phyloP scores from a whole-genome alignment of 1,140 invertebrate genomes.

The Drosophila pallidifrons region DNA sequence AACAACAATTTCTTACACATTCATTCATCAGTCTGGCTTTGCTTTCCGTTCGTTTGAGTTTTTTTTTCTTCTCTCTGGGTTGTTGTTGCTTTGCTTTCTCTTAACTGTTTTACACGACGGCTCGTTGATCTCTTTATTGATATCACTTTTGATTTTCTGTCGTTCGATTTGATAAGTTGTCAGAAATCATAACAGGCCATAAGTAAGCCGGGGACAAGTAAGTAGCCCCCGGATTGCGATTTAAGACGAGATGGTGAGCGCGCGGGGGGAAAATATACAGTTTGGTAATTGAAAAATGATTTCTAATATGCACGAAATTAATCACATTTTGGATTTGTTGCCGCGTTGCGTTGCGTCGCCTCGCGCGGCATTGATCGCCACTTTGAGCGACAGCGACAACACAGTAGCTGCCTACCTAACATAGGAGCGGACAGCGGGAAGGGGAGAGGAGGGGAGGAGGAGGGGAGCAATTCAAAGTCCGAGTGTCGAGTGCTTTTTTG shows the following conservation, averaged over 20 bases:
- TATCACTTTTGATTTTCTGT: constrained; percentile 82
- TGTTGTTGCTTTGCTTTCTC: constrained; percentile 65
- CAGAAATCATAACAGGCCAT: constrained; percentile 68
- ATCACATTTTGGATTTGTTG: constrained; percentile 81
- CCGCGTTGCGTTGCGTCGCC: constrained; percentile 8
- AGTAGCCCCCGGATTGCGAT: constrained; percentile 48
- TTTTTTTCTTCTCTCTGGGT: neutral
- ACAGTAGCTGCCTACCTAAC: constrained; percentile 61
- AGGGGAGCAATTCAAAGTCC: constrained; percentile 1
- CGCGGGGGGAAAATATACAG: neutral
- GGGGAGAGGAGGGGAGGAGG: neutral
- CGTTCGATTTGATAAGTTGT: constrained; percentile 82
- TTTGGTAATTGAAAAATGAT: constrained; percentile 83
- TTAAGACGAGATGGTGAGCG: neutral
- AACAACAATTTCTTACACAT: constrained; percentile 56
- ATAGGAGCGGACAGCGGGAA: neutral
- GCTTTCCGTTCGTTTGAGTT: constrained; percentile 24
- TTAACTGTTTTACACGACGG: constrained; percentile 64
- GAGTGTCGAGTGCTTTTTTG: constrained; percentile 51
- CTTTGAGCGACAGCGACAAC: constrained; percentile 78
- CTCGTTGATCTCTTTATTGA: constrained; percentile 80
- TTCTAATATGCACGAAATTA: constrained; percentile 84
- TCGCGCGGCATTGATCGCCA: constrained; percentile 61
- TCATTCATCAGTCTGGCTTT: constrained; percentile 63
- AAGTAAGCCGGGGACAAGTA: constrained; percentile 64